Base-by-base conservation (phyloP, 2,797 vertebrate species). In the Ateles fusciceps region DNA sequence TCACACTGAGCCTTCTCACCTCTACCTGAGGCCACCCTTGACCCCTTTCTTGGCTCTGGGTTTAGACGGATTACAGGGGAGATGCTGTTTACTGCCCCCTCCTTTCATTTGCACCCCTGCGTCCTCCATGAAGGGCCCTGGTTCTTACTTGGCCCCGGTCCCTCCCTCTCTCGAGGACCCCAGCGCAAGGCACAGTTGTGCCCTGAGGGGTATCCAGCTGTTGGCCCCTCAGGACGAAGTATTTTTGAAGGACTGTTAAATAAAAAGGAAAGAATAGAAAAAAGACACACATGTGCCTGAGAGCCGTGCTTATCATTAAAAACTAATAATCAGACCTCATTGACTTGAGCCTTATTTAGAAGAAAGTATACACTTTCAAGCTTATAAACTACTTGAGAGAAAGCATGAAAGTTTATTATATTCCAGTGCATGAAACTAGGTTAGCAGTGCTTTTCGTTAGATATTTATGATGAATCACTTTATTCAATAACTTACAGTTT, bases 401-500 rank as follows among this genome's bases (percentile, higher is more conserved):
- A 71, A 24, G 6, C 12, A 2, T 75, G 21, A 17, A n/a, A 15
- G 17, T 57, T 33, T 13, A 30, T 4, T 39, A 14, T 2, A 1
- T 44, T 33, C 5, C 0, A 15, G 0, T 17, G 17, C 28, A 6
- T 1, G 22, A 72, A 2, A 2, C 36, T 11, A 11, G 15, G 22
- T 21, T 13, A 22, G 2, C 46, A 1, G 71, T 4, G 24, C 13
- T 21, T 50, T 13, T 17, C 14, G 0, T 42, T 9, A 19, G 74
- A 26, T 33, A 15, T 21, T 10, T 24, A 12, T 4, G 8, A 19
- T 10, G 48, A 28, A 0, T 55, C 2, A 15, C 85, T 39, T 42
- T 12, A 28, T 42, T 59, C 36, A 5, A 9, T 6, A 4, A 4
- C 59, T n/a, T 4, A 1, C 1, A 0, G 42, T 61, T 46, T 9